Percentiles rank a stretch among this genome's conserved stretches.
phyloP scores from a whole-genome alignment of 2,113 vertebrate genomes.

The Erpornis zantholeuca region DNA sequence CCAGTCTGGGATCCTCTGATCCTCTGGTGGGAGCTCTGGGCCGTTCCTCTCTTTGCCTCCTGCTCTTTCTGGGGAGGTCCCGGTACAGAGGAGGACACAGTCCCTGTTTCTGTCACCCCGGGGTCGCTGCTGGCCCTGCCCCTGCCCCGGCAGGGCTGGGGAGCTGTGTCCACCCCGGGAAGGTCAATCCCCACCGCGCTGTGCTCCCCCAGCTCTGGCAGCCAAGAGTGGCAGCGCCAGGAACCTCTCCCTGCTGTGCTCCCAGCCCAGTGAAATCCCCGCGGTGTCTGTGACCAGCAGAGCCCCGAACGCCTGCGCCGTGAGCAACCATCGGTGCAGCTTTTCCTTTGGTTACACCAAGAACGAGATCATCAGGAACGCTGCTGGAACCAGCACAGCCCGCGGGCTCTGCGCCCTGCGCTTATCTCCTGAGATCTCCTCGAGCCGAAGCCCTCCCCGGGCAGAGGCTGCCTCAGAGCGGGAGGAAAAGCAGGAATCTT shows the following conservation, averaged over 20 bases:
- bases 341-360: neutral
- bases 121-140: no score
- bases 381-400: neutral
- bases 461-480: neutral
- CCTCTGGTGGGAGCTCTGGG: neutral
- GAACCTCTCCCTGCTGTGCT: no score
- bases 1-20: neutral
- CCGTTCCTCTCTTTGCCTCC: neutral
- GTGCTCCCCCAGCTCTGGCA: neutral
- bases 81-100: neutral
- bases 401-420: neutral
- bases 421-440: neutral
- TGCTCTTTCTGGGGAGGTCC: neutral
- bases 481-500: neutral
- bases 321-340: neutral
- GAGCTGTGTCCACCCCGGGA: rapidly evolving
- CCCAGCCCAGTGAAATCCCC: neutral
- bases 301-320: neutral
- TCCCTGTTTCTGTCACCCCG: neutral
- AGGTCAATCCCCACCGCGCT: rapidly evolving
- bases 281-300: neutral
- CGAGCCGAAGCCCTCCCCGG: neutral
- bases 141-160: neutral
- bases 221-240: no score
- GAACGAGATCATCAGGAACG: neutral